phyloP scores from a whole-genome alignment of 64 coral and sea anemone species.

The Acropora tenuis region DNA sequence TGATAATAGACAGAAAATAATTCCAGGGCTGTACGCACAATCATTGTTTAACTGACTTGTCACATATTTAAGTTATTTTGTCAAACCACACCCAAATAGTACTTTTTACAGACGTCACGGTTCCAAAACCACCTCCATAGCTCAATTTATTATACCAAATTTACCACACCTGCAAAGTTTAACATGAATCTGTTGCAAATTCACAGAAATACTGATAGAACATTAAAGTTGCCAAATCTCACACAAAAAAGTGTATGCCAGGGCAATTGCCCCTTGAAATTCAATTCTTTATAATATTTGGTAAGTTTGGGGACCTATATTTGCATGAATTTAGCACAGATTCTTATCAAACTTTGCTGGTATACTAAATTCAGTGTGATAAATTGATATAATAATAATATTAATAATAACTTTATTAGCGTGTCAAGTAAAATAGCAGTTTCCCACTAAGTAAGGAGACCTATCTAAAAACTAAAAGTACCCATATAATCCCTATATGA shows the following conservation, averaged over 20 bases:
- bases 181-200: conserved; percentile 39
- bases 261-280: conserved; percentile 8
- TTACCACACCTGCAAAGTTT: conserved; percentile 29
- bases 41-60: conserved; percentile 12
- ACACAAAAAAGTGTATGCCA: conserved; percentile 38
- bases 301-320: conserved; percentile 21
- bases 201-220: conserved; percentile 31
- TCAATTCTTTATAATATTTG: conserved; percentile 22
- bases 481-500: too few species aligned
- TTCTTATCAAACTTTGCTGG: conserved; percentile 35
- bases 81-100: conserved; percentile 29
- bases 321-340: conserved; percentile 25
- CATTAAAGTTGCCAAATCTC: conserved; percentile 28
- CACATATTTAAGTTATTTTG: conserved; percentile 31
- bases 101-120: conserved; percentile 18
- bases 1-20: conserved; percentile 21
- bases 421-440: too few species aligned
- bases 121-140: conserved; percentile 8
- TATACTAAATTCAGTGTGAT: background rate
- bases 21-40: conserved; percentile 11
- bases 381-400: too few species aligned
- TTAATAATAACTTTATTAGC: too few species aligned
- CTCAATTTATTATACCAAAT: conserved; percentile 15
- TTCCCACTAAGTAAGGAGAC: too few species aligned
- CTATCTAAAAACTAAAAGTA: too few species aligned